Percentiles rank a stretch among this genome's conserved stretches.
phyloP scores from a whole-genome alignment of 2,113 vertebrate genomes.

The Siniperca chuatsi region DNA sequence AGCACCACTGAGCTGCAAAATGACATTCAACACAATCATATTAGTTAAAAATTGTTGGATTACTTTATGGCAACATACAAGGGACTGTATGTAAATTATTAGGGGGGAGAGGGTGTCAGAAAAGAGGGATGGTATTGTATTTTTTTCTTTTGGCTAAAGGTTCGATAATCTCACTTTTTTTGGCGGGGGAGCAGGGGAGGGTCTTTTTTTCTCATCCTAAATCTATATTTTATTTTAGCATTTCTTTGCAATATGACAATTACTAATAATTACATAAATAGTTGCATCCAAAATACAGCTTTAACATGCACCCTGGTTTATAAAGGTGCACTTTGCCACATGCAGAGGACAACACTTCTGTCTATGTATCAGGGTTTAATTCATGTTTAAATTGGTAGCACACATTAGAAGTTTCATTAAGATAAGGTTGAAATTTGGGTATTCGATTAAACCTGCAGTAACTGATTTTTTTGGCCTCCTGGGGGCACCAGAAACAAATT shows the following conservation, averaged over 20 bases:
- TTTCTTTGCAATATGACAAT: background rate
- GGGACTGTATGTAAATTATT: background rate
- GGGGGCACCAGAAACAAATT: background rate
- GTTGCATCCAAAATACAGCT: background rate
- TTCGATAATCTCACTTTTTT: too few relatives aligned
- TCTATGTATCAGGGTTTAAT: background rate
- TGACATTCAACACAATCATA: background rate
- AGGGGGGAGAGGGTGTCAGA: background rate
- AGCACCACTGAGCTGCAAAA: slow-evolving; percentile 39
- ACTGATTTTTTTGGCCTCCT: background rate
- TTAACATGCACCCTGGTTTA: background rate
- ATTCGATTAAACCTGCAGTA: background rate
- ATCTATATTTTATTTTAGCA: background rate
- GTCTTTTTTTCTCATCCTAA: background rate
- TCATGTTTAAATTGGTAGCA: background rate
- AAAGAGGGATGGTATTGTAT: too few relatives aligned
- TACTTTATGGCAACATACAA: background rate
- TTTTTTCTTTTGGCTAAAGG: background rate
- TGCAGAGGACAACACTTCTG: background rate
- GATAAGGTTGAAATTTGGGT: background rate
- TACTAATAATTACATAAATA: background rate
- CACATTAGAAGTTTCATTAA: background rate
- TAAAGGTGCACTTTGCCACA: background rate
- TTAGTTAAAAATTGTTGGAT: background rate
- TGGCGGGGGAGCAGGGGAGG: too few relatives aligned